Percentiles rank a stretch among this genome's conserved stretches.
Evolutionary conservation across 92 coral and sea anemone genomes (phyloP).

Genomic region (Epizoanthus rinbou): DNA sequence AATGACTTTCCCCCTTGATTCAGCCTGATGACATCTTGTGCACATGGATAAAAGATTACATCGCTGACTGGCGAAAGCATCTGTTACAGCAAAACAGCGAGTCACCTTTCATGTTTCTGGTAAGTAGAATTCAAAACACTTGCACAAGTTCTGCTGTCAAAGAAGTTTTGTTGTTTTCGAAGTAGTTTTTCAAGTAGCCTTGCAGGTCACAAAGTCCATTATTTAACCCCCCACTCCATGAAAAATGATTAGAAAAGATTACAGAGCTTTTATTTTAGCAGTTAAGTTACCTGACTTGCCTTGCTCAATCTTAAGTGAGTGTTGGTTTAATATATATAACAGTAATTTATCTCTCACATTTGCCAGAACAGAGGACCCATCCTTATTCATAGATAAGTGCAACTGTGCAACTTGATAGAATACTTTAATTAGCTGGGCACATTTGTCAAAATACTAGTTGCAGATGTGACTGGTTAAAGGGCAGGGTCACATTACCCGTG

Average conservation of each 20-base stretch:
- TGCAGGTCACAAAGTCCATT: constrained; percentile 17
- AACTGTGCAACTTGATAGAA: constrained; percentile 15
- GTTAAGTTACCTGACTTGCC: constrained; percentile 16
- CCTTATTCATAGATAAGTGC: constrained; percentile 14
- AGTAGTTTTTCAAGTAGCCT: constrained; percentile 15
- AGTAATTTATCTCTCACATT: constrained; percentile 14
- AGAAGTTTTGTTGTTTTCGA: constrained; percentile 1
- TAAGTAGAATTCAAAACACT: neutral
- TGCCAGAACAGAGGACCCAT: constrained; percentile 18
- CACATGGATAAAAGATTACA: constrained; percentile 24
- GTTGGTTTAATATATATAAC: constrained; percentile 9
- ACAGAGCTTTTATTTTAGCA: constrained; percentile 11
- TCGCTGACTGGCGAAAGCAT: constrained; percentile 31
- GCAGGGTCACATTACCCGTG: constrained; percentile 13
- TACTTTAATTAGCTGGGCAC: constrained; percentile 16
- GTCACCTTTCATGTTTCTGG: constrained; percentile 21
- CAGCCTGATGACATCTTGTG: constrained; percentile 29
- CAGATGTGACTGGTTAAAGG: constrained; percentile 14
- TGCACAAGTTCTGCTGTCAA: neutral
- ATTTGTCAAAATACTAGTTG: constrained; percentile 14
- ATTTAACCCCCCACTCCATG: constrained; percentile 18
- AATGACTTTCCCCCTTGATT: constrained; percentile 12
- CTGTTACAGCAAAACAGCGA: constrained; percentile 21
- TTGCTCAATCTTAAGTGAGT: constrained; percentile 15
- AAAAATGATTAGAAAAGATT: constrained; percentile 12